A percentile compares a stretch with the other conserved stretches of the same genome.
Conservation (phyloP, 2,888 invertebrate genomes). For the Platypus cylindrus region DNA sequence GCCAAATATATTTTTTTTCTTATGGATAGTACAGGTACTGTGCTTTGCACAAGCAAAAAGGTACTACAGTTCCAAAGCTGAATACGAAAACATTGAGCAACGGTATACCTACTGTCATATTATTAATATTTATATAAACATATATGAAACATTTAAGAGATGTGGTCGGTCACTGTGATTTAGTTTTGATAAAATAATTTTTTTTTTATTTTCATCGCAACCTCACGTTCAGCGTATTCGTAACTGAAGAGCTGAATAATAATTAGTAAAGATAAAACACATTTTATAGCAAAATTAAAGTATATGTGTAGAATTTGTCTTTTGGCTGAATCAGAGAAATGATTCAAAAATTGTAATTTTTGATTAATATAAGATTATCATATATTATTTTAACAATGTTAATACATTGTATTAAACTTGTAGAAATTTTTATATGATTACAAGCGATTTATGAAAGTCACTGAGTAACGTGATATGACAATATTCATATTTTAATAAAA, state of each 20-base stretch:
- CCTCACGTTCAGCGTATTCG: too few relatives aligned
- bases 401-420: not conserved
- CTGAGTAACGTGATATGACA: constrained; percentile 12
- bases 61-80: constrained; percentile 8
- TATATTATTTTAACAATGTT: too few relatives aligned
- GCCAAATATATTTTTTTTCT: constrained; percentile 12
- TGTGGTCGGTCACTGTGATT: not conserved
- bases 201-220: too few relatives aligned
- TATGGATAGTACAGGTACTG: too few relatives aligned
- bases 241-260: too few relatives aligned
- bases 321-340: not conserved
- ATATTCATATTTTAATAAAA: constrained; percentile 10
- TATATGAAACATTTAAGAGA: not conserved
- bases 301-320: too few relatives aligned
- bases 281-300: too few relatives aligned
- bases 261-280: too few relatives aligned
- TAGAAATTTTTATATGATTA: constrained; percentile 7
- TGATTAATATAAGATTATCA: too few relatives aligned
- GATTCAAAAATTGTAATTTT: too few relatives aligned
- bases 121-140: constrained; percentile 15
- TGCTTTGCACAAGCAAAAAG: constrained; percentile 12
- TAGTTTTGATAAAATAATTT: too few relatives aligned
- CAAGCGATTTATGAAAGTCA: constrained; percentile 7
- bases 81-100: constrained; percentile 13
- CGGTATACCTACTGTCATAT: constrained; percentile 10